phyloP scores from a whole-genome alignment of 2,113 vertebrate species.

The Microcebus ravelobensis region DNA sequence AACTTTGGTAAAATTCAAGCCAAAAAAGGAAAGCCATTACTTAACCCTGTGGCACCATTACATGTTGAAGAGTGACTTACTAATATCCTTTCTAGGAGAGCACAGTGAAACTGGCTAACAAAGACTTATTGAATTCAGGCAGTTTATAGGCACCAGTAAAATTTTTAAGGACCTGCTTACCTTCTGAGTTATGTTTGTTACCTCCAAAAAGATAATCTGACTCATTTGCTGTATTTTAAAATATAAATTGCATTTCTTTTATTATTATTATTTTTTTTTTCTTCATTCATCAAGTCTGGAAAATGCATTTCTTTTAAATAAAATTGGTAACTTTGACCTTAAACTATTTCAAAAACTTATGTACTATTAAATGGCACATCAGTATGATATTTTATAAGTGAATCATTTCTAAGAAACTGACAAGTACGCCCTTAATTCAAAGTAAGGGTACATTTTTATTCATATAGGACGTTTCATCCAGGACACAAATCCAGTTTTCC shows the following conservation, averaged over 20 bases:
- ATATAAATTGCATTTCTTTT: conserved; percentile 43
- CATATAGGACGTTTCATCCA: neutral
- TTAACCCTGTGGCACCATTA: conserved; percentile 95
- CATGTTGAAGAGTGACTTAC: conserved; percentile 83
- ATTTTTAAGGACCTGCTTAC: neutral
- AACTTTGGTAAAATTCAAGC: conserved; percentile 89
- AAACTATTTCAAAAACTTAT: neutral
- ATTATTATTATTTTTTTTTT: too few species aligned
- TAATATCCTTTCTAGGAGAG: neutral
- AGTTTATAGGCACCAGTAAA: neutral
- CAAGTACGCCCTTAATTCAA: neutral
- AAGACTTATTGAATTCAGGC: neutral
- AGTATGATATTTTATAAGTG: neutral
- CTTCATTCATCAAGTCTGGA: too few species aligned
- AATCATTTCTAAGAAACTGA: conserved; percentile 11
- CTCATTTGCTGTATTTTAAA: neutral
- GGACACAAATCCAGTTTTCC: neutral
- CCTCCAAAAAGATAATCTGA: neutral
- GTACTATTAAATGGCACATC: neutral
- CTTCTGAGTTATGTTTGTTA: neutral
- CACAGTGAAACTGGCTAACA: neutral
- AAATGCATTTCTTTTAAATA: conserved; percentile 50
- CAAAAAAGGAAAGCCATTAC: conserved; percentile 90
- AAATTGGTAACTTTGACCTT: conserved; percentile 42
- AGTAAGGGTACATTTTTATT: neutral